These are phyloP conservation scores for Nemurella pictetii DNA, from an alignment of 2,888 invertebrate genomes.

Conservation along the genomic window DNA sequence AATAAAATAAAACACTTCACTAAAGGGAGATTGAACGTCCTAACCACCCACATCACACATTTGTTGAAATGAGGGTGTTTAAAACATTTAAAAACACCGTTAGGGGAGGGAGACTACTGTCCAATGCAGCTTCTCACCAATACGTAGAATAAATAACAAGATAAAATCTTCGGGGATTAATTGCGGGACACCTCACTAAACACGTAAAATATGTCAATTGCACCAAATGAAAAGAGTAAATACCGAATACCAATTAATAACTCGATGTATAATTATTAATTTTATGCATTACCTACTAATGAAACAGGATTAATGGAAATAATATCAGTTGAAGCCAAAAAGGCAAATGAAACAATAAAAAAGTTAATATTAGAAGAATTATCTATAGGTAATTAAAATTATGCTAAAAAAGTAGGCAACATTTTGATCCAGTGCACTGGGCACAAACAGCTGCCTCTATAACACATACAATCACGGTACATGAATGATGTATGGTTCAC, in stretches of 20 bases:
- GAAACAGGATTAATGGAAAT: constrained; percentile 7
- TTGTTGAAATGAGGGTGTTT: too few species aligned
- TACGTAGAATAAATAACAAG: too few species aligned
- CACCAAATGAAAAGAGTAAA: not conserved
- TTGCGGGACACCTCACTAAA: too few species aligned
- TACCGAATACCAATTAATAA: not conserved
- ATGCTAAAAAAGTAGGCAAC: not conserved
- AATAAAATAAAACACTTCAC: too few species aligned
- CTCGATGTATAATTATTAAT: not conserved
- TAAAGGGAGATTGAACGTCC: too few species aligned
- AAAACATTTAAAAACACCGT: too few species aligned
- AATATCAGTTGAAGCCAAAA: constrained; percentile 6
- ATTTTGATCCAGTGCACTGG: not conserved
- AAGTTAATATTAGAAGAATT: not conserved
- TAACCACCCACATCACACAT: too few species aligned
- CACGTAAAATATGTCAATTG: too few species aligned
- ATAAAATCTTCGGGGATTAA: too few species aligned
- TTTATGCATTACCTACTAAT: not conserved
- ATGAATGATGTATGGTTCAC: not conserved
- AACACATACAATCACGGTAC: not conserved
- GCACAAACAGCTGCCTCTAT: not conserved
- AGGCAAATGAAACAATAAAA: not conserved
- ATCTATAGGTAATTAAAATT: not conserved
- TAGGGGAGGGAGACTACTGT: too few species aligned
- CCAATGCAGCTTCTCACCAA: too few species aligned